Base-by-base conservation (phyloP, 2,888 invertebrate species). In the Microplitis deprimator region DNA sequence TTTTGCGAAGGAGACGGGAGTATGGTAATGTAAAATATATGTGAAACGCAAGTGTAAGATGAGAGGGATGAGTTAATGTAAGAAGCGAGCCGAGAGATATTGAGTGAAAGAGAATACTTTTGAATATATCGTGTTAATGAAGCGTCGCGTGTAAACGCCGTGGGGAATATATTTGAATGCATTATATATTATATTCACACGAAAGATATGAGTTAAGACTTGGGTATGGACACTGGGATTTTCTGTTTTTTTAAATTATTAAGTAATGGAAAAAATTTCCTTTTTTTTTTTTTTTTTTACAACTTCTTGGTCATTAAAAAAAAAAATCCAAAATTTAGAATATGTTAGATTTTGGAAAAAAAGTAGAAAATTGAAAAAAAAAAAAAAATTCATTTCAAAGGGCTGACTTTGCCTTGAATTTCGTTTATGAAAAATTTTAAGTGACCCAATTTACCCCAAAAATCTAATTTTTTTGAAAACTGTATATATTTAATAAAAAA, bases 81-180 rank as follows among this genome's bases (percentile, higher is more conserved):
- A 38, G 61, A 60, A 41, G 50, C 50, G 50, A 50, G 50, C 50
- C 50, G 50, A 50, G 50, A 50, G 50, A 50, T 50, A 50, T 50
- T 38, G 29, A 61, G 61, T 20, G 64, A 73, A 77, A 68, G 68
- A 68, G 61, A 61, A 68, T 40, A 68, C 68, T 68, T 67, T 62
- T 73, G 73, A 67, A 77, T 77, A 68, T 73, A 80, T 82, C 83
- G 86, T 82, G 86, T 85, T 87, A 87, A 87, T 85, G 85, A 87
- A 86, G 83, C 86, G 81, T 87, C 85, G 84, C 83, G 80, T 81
- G 82, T 83, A 82, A 83, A 86, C 83, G 82, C 80, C 83, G 78
- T 76, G 69, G 77, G 73, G 87, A 87, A 87, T 87, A 87, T 83
- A 87, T 87, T 87, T 86, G 83, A 87, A 87, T 87, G 81, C 81